Evolutionary conservation across 2,113 vertebrate genomes (phyloP).

Genomic region (Albula goreensis): DNA sequence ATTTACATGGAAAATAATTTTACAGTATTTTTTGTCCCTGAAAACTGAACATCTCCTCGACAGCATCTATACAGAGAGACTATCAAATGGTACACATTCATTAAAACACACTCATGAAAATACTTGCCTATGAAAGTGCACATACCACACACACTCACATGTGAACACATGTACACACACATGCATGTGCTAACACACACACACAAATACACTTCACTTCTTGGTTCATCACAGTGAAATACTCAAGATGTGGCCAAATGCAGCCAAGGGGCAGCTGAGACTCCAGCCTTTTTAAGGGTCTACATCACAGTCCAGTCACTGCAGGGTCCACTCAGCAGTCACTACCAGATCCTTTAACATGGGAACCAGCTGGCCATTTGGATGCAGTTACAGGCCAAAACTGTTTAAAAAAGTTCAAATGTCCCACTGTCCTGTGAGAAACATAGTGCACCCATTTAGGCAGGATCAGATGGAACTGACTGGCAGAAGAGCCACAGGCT

Average conservation of each 20-base stretch:
- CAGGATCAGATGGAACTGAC: too few species aligned
- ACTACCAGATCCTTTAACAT: not conserved
- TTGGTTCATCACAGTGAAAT: not conserved
- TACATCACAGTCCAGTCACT: too few species aligned
- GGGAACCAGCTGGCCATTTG: not conserved
- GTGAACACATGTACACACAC: too few species aligned
- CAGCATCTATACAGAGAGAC: not conserved
- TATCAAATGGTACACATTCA: too few species aligned
- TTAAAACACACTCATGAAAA: too few species aligned
- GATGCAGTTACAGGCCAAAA: not conserved
- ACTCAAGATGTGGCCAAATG: not conserved
- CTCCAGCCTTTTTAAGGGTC: not conserved
- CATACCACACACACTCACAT: too few species aligned
- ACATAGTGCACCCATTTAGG: too few species aligned
- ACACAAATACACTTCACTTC: not conserved
- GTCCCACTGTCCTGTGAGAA: too few species aligned
- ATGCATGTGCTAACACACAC: conserved; percentile 6
- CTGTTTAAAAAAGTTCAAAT: not conserved
- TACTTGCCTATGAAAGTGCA: too few species aligned
- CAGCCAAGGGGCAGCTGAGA: not conserved
- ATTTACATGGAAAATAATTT: not conserved
- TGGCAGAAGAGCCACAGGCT: too few species aligned
- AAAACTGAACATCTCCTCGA: not conserved
- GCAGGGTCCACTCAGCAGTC: not conserved
- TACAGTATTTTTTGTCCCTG: not conserved